These are phyloP conservation scores for Pogonocichla stellata DNA, from an alignment of 2,113 vertebrate species.

Conservation along the genomic window DNA sequence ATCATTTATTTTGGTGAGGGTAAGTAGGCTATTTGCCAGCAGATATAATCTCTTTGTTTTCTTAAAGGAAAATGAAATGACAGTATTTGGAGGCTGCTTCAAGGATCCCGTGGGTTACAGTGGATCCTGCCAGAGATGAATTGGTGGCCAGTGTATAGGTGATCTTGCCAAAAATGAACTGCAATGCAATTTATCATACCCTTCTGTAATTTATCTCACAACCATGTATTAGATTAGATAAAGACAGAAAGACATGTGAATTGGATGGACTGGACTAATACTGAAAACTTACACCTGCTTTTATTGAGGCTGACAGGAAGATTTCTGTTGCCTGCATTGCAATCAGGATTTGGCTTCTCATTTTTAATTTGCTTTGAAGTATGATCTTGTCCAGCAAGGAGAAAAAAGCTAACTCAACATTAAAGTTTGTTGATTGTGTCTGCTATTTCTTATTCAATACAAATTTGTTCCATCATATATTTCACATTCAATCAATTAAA, in stretches of 20 bases:
- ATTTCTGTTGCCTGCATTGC: slow-evolving; percentile 27
- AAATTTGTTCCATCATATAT: neutral
- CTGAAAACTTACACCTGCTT: slow-evolving; percentile 36
- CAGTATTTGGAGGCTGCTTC: neutral
- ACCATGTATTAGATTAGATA: slow-evolving; percentile 63
- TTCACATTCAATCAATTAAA: neutral
- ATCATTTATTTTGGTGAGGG: neutral
- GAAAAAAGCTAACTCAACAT: slow-evolving; percentile 29
- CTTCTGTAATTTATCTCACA: slow-evolving; percentile 54
- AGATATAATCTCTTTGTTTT: slow-evolving; percentile 24
- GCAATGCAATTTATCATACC: slow-evolving; percentile 52
- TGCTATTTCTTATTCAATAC: neutral
- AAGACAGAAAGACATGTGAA: slow-evolving; percentile 51
- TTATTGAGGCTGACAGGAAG: slow-evolving; percentile 53
- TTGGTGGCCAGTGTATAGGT: slow-evolving; percentile 36
- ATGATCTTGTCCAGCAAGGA: neutral
- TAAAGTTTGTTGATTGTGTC: slow-evolving; percentile 7
- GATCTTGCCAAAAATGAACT: slow-evolving; percentile 59
- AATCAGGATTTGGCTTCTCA: slow-evolving; percentile 23
- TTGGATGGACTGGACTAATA: slow-evolving; percentile 33
- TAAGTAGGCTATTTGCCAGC: slow-evolving; percentile 9
- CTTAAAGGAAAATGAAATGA: neutral
- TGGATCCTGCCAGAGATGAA: slow-evolving; percentile 34
- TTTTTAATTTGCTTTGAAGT: slow-evolving; percentile 61
- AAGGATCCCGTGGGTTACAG: neutral